Percentiles rank a stretch among this genome's conserved stretches.
Evolutionary conservation across 2,888 invertebrate genomes (phyloP).

Genomic region (Formica aserva): DNA sequence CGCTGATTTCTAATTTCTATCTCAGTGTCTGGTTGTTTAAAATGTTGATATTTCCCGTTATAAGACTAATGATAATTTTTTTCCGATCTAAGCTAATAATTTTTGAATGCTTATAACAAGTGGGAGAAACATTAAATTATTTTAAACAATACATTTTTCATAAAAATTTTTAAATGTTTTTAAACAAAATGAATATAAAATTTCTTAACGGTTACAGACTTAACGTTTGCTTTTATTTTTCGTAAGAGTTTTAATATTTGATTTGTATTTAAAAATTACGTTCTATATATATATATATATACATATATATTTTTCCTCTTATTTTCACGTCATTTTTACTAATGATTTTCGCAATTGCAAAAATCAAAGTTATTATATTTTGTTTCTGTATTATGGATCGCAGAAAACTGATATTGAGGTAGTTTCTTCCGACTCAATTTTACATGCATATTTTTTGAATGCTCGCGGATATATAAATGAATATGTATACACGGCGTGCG

Average conservation of each 20-base stretch:
- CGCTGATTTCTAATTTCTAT: conserved; percentile 57
- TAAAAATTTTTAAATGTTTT: background rate
- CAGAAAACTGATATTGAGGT: background rate
- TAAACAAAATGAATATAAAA: background rate
- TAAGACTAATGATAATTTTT: background rate
- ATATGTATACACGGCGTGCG: background rate
- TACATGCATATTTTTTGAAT: background rate
- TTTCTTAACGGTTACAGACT: background rate
- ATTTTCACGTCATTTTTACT: background rate
- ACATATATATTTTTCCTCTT: background rate
- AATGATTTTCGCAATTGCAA: background rate
- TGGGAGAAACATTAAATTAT: background rate
- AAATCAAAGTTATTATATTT: background rate
- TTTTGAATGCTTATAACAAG: background rate
- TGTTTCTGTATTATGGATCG: background rate
- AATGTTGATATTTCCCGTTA: conserved; percentile 42
- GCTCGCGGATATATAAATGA: background rate
- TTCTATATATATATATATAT: background rate
- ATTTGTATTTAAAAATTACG: background rate
- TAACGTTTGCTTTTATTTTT: background rate
- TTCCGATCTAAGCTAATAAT: background rate
- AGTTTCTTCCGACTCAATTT: background rate
- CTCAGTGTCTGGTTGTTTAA: conserved; percentile 41
- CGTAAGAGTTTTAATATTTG: background rate
- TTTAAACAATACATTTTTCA: background rate